Percentiles rank a stretch among this genome's conserved stretches.
phyloP scores from a whole-genome alignment of 1,140 invertebrate genomes.

The Penaeus japonicus region DNA sequence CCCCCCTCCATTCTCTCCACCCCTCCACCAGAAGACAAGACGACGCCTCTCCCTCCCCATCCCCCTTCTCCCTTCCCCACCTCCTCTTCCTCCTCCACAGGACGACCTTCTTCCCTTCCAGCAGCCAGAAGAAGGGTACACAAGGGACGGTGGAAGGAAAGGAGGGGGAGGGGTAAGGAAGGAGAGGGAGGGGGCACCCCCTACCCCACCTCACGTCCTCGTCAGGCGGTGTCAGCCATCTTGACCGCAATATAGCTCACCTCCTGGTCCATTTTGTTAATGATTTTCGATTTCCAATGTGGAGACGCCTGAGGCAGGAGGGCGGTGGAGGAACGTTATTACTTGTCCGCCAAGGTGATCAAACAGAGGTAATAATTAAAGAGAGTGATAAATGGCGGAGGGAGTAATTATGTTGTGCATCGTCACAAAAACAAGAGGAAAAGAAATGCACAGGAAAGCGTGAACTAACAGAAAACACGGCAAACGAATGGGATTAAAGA shows the following conservation, averaged over 20 bases:
- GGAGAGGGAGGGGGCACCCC: too few species aligned
- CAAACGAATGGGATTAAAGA: neutral
- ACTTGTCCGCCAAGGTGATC: constrained; percentile 30
- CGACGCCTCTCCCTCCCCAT: neutral
- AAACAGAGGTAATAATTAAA: constrained; percentile 39
- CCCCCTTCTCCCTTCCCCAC: neutral
- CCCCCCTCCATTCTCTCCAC: neutral
- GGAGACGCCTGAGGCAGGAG: neutral
- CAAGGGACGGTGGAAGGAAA: too few species aligned
- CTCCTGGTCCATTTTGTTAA: constrained; percentile 47
- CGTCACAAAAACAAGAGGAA: neutral
- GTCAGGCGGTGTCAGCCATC: too few species aligned
- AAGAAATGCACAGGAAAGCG: neutral
- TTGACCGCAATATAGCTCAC: neutral
- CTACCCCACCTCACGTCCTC: too few species aligned
- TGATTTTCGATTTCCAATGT: constrained; percentile 53
- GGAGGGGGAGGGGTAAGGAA: too few species aligned
- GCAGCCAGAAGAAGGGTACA: too few species aligned
- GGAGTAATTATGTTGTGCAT: neutral
- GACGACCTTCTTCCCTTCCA: neutral
- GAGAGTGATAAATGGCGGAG: constrained; percentile 11
- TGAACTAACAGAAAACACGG: too few species aligned
- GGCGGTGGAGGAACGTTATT: constrained; percentile 16
- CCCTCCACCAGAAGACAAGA: neutral
- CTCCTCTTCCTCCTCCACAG: neutral